phyloP scores from a whole-genome alignment of 92 coral and sea anemone genomes.

The Epizoanthus illoricatus region DNA sequence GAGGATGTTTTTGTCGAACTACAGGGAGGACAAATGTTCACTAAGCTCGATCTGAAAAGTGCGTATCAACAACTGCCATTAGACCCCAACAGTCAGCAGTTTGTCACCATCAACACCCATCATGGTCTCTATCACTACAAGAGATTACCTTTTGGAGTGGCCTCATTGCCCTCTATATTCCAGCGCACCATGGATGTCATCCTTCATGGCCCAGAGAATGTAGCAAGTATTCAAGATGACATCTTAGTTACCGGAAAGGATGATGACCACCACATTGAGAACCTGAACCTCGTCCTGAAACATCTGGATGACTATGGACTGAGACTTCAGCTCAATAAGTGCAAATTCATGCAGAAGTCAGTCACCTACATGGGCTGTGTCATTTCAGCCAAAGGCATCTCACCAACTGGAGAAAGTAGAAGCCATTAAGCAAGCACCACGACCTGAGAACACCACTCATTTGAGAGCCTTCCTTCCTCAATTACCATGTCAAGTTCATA shows the following conservation, averaged over 20 bases:
- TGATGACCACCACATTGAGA: conserved; percentile 18
- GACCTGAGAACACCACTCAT: conserved; percentile 58
- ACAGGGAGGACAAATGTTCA: conserved; percentile 45
- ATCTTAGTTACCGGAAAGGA: conserved; percentile 1
- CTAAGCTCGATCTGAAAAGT: conserved; percentile 28
- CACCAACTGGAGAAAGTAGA: conserved; percentile 59
- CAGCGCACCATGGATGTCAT: conserved; percentile 47
- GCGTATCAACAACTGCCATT: conserved; percentile 55
- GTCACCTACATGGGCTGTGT: conserved; percentile 59
- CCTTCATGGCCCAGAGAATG: conserved; percentile 31
- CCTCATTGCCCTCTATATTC: conserved; percentile 40
- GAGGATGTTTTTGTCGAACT: conserved; percentile 42
- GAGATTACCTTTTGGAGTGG: conserved; percentile 45
- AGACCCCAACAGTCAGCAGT: conserved; percentile 45
- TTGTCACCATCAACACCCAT: conserved; percentile 57
- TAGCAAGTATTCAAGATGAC: conserved; percentile 4
- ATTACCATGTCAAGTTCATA: conserved; percentile 58
- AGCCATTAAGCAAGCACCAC: conserved; percentile 58
- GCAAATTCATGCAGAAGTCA: conserved; percentile 57
- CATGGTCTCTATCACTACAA: conserved; percentile 25
- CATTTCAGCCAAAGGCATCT: conserved; percentile 54
- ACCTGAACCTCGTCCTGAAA: conserved; percentile 41
- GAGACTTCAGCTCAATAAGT: conserved; percentile 50
- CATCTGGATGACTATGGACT: conserved; percentile 49
- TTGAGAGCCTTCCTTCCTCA: conserved; percentile 52